Conservation (phyloP, 2,888 invertebrate genomes). For the Scaptomyza polygonia region DNA sequence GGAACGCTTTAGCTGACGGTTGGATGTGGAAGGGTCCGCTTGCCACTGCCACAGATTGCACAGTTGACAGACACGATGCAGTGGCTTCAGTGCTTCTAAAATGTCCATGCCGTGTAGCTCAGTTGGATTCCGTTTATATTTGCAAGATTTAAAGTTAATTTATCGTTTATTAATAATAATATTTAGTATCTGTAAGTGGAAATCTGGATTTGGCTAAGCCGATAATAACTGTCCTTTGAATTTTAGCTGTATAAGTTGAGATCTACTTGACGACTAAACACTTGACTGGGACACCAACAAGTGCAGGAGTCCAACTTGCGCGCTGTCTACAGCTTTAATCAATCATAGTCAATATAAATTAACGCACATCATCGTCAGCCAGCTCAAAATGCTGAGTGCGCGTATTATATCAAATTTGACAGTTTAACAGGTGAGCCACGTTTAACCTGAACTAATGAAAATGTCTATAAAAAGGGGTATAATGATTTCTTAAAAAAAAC, state of each 20-base stretch:
- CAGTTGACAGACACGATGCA: constrained; percentile 65
- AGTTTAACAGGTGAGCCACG: constrained; percentile 41
- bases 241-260: background rate
- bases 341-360: constrained; percentile 62
- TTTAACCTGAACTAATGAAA: background rate
- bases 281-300: background rate
- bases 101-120: constrained; percentile 65
- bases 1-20: constrained; percentile 48
- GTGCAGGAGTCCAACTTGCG: background rate
- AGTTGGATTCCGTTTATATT: constrained; percentile 1
- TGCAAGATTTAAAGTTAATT: constrained; percentile 35
- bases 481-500: too few species aligned
- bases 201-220: background rate
- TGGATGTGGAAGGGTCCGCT: constrained; percentile 42
- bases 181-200: background rate
- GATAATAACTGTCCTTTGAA: background rate
- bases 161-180: constrained; percentile 11
- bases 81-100: constrained; percentile 54
- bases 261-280: constrained; percentile 4
- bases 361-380: constrained; percentile 44
- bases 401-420: constrained; percentile 45
- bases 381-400: constrained; percentile 42
- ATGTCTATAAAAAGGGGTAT: too few species aligned
- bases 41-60: constrained; percentile 66
- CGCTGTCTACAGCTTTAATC: constrained; percentile 30